These are phyloP conservation scores for Eucera pruinosa DNA, from an alignment of 2,888 invertebrate genomes.

Conservation along the genomic window DNA sequence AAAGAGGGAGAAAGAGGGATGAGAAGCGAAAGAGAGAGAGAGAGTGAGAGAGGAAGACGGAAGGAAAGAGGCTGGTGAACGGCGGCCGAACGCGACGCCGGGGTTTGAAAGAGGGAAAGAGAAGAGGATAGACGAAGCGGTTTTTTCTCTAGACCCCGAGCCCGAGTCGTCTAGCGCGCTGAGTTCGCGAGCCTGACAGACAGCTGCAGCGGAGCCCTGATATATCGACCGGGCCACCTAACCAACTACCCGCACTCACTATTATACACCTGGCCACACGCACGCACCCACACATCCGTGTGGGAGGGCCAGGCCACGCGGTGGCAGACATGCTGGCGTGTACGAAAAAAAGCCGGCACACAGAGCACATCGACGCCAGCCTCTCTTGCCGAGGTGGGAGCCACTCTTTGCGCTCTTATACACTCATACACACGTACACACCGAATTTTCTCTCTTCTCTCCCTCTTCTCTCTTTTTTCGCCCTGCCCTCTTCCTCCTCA, in stretches of 20 bases:
- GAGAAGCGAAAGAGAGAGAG: slow-evolving; percentile 41
- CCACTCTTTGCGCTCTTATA: slow-evolving; percentile 68
- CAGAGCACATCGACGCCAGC: slow-evolving; percentile 64
- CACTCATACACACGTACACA: slow-evolving; percentile 56
- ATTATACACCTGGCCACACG: slow-evolving; percentile 76
- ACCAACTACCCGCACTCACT: slow-evolving; percentile 77
- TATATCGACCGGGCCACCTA: slow-evolving; percentile 83
- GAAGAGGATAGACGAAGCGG: slow-evolving; percentile 67
- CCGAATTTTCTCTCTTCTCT: slow-evolving; percentile 60
- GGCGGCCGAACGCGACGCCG: slow-evolving; percentile 53
- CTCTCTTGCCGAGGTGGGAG: slow-evolving; percentile 63
- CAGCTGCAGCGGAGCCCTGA: slow-evolving; percentile 84
- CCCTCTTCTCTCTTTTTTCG: slow-evolving; percentile 16
- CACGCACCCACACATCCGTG: slow-evolving; percentile 53
- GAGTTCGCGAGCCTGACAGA: slow-evolving; percentile 83
- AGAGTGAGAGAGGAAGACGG: slow-evolving; percentile 17
- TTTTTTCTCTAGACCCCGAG: slow-evolving; percentile 76
- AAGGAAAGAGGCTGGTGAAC: slow-evolving; percentile 47
- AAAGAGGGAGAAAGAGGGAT: slow-evolving; percentile 23
- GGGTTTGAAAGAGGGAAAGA: slow-evolving; percentile 44
- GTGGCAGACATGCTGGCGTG: slow-evolving; percentile 67
- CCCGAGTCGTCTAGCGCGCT: slow-evolving; percentile 80
- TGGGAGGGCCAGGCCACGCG: slow-evolving; percentile 48
- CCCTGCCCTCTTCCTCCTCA: slow-evolving; percentile 16
- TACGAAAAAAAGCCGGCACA: slow-evolving; percentile 72